Evolutionary conservation across 2,888 invertebrate species (phyloP), one percentile per base, ranked within the genome.

Genomic region (Imbricaverruca yamaguchii): DNA sequence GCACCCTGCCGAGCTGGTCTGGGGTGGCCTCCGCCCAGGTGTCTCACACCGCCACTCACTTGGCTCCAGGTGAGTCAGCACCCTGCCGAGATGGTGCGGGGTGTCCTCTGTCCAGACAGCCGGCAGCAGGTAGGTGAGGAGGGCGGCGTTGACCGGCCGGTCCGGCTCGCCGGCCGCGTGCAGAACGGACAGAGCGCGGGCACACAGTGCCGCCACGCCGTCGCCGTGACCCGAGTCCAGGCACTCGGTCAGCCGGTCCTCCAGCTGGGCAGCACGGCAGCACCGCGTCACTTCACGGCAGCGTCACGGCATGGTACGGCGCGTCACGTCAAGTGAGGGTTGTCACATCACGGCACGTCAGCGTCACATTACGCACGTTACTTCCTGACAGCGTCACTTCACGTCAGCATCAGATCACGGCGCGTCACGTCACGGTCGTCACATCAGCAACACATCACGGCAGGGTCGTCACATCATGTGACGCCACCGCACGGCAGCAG

Each of bases 1-100:
- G 39, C 39, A 39, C 39, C 39, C 39, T 39, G 39, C 39, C 4
- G 39, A 39, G 39, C 94, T 94, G 77, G 94, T 94, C 83, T 92
- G 90, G 81, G 94, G 89, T 80, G 93, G 91, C 82, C 92, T 39
- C 39, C 39, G 4, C 39, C 39, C 39, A 4, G 39, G 39, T 39
- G 91, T 56, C 91, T 91, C 86, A 92, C 90, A 85, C 89, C 90
- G 86, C 59, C 15, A 23, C 11, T 4, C 65, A 65, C n/a, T 18
- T 23, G 23, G 65, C 59, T 59, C 12, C 59, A 59, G 23, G n/a
- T 74, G 53, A 6, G 4, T 18, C 53, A 53, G 53, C 53, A 53
- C 13, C 7, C 10, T 8, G 18, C 18, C 0, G 53, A 53, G 74
- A 18, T 53, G 18, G 8, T 39, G 15, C 2, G 74, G 53, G 8